phyloP scores from a whole-genome alignment of 2,797 vertebrate species.

The Oceanodroma leucorhoa region DNA sequence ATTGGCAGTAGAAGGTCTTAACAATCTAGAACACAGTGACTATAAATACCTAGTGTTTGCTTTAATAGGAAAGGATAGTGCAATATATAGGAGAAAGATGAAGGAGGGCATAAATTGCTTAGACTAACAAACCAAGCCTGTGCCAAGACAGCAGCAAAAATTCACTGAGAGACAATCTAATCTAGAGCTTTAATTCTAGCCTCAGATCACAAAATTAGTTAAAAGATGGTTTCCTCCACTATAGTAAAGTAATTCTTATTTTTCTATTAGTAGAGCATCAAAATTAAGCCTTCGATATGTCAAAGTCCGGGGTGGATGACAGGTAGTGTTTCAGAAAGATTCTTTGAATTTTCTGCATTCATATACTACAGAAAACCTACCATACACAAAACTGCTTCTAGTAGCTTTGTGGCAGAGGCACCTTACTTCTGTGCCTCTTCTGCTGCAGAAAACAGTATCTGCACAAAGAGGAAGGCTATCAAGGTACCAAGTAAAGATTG shows the following conservation, averaged over 20 bases:
- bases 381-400: background rate
- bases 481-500: too few species aligned
- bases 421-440: background rate
- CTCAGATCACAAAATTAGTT: background rate
- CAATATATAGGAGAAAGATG: background rate
- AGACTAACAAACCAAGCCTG: background rate
- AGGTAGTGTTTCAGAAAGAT: background rate
- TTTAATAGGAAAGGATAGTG: background rate
- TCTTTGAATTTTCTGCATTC: background rate
- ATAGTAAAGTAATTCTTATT: background rate
- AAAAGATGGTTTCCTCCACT: background rate
- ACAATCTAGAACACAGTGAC: background rate
- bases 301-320: accelerated
- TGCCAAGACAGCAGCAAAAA: background rate
- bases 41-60: background rate
- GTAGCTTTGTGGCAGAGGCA: background rate
- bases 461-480: background rate
- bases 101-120: background rate
- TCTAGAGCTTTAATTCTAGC: background rate
- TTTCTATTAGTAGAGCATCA: background rate
- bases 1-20: background rate
- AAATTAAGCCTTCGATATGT: accelerated
- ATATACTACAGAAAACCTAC: background rate
- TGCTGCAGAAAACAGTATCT: background rate
- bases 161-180: background rate